A percentile compares a stretch with the other conserved stretches of the same genome.
These are phyloP conservation scores for Eremophila alpestris DNA, from an alignment of 2,797 vertebrate genomes.

Conservation along the genomic window DNA sequence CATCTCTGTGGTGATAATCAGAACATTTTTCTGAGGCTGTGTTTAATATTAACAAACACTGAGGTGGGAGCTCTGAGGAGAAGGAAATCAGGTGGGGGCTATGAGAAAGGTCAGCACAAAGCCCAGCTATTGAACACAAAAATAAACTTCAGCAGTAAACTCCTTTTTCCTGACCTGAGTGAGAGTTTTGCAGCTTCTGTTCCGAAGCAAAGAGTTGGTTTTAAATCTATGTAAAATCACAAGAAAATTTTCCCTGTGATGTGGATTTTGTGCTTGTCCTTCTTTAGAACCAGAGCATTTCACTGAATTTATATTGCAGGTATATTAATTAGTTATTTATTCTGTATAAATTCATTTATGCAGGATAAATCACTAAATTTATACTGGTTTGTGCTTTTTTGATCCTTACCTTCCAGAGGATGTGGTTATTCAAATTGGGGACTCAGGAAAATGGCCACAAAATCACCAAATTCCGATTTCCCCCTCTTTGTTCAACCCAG, in stretches of 20 bases:
- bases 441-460: background rate
- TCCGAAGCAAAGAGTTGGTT: background rate
- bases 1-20: background rate
- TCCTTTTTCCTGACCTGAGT: background rate
- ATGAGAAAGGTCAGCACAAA: background rate
- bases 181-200: background rate
- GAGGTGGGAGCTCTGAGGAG: background rate
- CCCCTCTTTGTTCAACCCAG: background rate
- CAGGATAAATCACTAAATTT: background rate
- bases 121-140: background rate
- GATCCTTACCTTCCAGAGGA: background rate
- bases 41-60: background rate
- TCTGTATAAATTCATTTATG: background rate
- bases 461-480: background rate
- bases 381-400: background rate
- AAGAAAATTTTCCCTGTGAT: background rate
- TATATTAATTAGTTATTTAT: too few relatives aligned
- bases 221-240: background rate
- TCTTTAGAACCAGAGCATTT: background rate
- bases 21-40: background rate
- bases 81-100: background rate
- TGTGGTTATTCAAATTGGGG: too few relatives aligned
- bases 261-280: background rate
- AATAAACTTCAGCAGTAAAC: background rate
- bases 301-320: background rate